Evolutionary conservation across 2,797 vertebrate species (phyloP), one percentile per base, ranked within the genome.

Genomic region (Anguilla megastoma): DNA sequence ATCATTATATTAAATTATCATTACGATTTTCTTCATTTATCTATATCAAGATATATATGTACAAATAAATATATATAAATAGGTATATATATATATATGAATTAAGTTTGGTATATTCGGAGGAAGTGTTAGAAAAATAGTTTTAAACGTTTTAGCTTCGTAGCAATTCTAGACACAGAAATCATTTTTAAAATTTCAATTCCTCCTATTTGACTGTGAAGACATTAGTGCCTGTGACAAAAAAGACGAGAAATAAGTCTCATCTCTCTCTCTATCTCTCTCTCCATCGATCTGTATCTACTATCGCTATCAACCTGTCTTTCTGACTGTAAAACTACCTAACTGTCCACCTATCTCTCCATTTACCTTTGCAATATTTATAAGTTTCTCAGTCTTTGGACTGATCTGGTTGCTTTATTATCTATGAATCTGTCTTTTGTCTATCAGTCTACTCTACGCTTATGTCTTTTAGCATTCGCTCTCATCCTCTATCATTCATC

Each of bases 131-230:
- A 96, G 95, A 96, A 95, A 91, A 95, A 94, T 97, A 96, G 96
- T 96, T 97, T 97, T 96, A 95, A 96, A 96, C 96, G 96, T 97
- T 96, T 96, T 96, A 97, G 96, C 96, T 96, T 96, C 96, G 96
- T 97, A 96, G 96, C 95, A 89, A 95, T 95, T 95, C 94, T 96
- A 96, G 95, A 96, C 94, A 95, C 94, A 94, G 94, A 96, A 95
- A 95, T 96, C 93, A 94, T 96, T 96, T 96, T 96, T 95, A 93
- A 45, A 95, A 95, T 96, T 96, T 96, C 91, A 89, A 97, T 95
- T 96, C 96, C 96, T 96, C 96, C 95, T 96, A 95, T 97, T 96
- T 96, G 96, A 97, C 96, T 97, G 96, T 97, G 96, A 97, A 96
- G 96, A 96, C 96, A 96, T 96, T 96, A 97, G 96, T 97, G 96